Evolutionary conservation across 92 coral and sea anemone genomes (phyloP).

Genomic region (Metridium senile): DNA sequence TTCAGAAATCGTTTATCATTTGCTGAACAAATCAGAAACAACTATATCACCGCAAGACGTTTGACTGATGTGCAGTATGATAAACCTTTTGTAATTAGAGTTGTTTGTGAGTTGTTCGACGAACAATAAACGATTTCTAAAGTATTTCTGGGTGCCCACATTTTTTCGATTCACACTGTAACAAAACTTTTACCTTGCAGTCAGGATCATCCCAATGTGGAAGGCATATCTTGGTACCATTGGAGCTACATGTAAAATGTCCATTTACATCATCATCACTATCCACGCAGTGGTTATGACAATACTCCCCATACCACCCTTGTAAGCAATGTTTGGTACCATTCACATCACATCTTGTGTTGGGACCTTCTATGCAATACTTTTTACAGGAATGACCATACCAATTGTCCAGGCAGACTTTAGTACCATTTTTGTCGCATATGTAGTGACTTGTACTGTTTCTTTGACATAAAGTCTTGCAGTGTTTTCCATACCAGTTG

Average conservation of each 20-base stretch:
- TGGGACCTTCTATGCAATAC: constrained; percentile 58
- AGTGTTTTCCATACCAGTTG: constrained; percentile 51
- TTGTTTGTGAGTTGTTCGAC: too few relatives aligned
- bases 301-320: constrained; percentile 62
- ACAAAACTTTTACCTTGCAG: constrained; percentile 45
- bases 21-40: too few relatives aligned
- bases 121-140: too few relatives aligned
- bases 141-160: too few relatives aligned
- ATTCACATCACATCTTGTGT: constrained; percentile 45
- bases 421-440: constrained; percentile 53
- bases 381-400: constrained; percentile 57
- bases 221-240: constrained; percentile 47
- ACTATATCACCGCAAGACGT: too few relatives aligned
- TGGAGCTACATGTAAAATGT: constrained; percentile 42
- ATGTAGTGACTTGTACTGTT: constrained; percentile 36
- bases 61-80: too few relatives aligned
- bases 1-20: too few relatives aligned
- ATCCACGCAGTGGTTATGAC: constrained; percentile 36
- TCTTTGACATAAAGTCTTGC: constrained; percentile 40
- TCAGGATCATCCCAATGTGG: constrained; percentile 38
- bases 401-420: constrained; percentile 63
- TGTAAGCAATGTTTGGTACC: constrained; percentile 57
- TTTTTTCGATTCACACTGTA: too few relatives aligned
- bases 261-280: constrained; percentile 43
- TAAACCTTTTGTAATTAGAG: too few relatives aligned